Base-by-base conservation (phyloP, 2,888 invertebrate species). In the Lumbricus terrestris region DNA sequence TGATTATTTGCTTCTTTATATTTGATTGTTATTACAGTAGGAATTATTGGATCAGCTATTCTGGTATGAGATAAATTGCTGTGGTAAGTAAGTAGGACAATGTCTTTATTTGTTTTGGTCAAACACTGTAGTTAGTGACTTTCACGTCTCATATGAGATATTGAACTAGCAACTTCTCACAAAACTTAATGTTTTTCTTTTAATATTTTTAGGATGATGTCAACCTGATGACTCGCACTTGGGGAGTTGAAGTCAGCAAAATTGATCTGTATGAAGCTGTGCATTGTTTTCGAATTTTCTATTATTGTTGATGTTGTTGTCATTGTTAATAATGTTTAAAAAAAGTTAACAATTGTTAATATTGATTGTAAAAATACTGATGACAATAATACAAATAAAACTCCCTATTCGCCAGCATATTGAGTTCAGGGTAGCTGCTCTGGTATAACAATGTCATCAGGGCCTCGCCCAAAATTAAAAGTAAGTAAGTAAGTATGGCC, bases 201-300 rank as follows among this genome's bases (percentile, higher is more conserved):
- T n/a, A 8, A 69, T 11, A 69, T 69, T 38, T 90, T 38, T 47
- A 95, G 94, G 93, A 93, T 34, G 94, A 94, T 89, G 92, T 95
- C 89, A 95, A 95, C 91, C 92, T 92, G 90, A 93, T 94, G 90
- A 93, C 94, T 16, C 91, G 89, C 42, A 92, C 93, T 8, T 95
- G 95, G 94, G 95, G 95, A 37, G 93, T 95, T 35, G 94, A 94
- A 90, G 93, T 95, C 3, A 93, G 93, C 69, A 93, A 94, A 90
- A 91, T 95, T 8, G 94, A 95, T 91, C 91, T 95, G 93, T 95
- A 93, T 92, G 69, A n/a, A 69, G n/a, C 69, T 69, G 29, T 5
- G 29, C 69, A 29, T 69, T 69, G 95, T 94, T 35, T 83, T 38
- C 15, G 0, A 33, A 88, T 23, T 88, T 88, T 23, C 33, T 38